Percentiles rank a stretch among this genome's conserved stretches.
phyloP scores from a whole-genome alignment of 1,140 invertebrate species.

The Drosophila kurseongensis region DNA sequence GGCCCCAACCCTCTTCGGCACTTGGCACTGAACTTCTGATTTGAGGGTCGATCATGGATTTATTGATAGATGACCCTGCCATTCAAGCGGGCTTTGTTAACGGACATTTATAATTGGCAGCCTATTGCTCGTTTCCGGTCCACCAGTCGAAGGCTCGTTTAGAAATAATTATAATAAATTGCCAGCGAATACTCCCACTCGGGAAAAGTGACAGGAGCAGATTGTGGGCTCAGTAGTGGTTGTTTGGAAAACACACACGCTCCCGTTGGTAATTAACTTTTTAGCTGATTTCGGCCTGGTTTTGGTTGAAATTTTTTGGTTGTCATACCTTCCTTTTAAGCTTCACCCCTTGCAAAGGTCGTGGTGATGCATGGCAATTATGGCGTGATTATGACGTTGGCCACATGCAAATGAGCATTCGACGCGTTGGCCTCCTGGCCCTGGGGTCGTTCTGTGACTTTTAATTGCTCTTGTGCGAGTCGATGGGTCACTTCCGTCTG shows the following conservation, averaged over 20 bases:
- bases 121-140: constrained; percentile 12
- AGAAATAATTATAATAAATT: constrained; percentile 57
- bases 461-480: constrained; percentile 55
- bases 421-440: constrained; percentile 5
- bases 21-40: constrained; percentile 66
- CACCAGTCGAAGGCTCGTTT: constrained; percentile 28
- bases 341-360: neutral
- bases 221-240: constrained; percentile 21
- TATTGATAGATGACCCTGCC: constrained; percentile 67
- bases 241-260: constrained; percentile 1
- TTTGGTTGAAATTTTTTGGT: neutral
- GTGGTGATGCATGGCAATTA: constrained; percentile 60
- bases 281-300: constrained; percentile 31
- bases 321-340: constrained; percentile 1
- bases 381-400: constrained; percentile 67
- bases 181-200: constrained; percentile 14
- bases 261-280: constrained; percentile 58
- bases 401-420: constrained; percentile 59
- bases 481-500: constrained; percentile 37
- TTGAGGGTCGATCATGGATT: constrained; percentile 61
- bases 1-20: constrained; percentile 1
- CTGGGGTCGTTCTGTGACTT: constrained; percentile 39
- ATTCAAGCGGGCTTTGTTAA: constrained; percentile 50
- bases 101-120: constrained; percentile 51
- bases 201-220: constrained; percentile 23